These are phyloP conservation scores for Sapajus apella DNA, from an alignment of 2,113 vertebrate species.

Conservation along the genomic window DNA sequence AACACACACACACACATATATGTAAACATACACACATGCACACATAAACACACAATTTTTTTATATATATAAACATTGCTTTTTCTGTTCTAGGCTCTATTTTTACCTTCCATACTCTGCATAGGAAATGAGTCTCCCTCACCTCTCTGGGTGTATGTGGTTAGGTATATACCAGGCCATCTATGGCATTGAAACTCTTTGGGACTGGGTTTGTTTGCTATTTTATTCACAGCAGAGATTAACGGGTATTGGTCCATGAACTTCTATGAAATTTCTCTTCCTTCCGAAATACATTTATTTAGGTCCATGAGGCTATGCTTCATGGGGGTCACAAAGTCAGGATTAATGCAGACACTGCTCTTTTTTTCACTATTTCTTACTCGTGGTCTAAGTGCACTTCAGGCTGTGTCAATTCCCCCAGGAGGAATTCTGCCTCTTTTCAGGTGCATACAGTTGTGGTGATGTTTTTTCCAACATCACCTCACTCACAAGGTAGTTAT, in stretches of 20 bases:
- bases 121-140: neutral
- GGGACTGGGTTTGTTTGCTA: neutral
- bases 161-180: neutral
- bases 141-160: neutral
- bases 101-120: neutral
- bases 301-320: neutral
- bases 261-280: neutral
- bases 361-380: too few relatives aligned
- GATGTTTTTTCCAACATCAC: too few relatives aligned
- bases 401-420: too few relatives aligned
- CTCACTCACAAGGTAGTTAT: too few relatives aligned
- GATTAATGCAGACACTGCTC: too few relatives aligned
- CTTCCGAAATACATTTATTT: neutral
- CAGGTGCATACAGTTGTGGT: too few relatives aligned
- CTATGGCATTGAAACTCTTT: neutral
- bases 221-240: neutral
- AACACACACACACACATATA: too few relatives aligned
- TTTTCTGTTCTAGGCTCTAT: neutral
- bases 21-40: too few relatives aligned
- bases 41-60: too few relatives aligned
- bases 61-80: neutral
- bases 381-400: too few relatives aligned
- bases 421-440: too few relatives aligned
- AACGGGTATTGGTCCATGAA: neutral
- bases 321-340: too few relatives aligned